Base-by-base conservation (phyloP, 2,113 vertebrate genomes). In the Myiagra hebetior region DNA sequence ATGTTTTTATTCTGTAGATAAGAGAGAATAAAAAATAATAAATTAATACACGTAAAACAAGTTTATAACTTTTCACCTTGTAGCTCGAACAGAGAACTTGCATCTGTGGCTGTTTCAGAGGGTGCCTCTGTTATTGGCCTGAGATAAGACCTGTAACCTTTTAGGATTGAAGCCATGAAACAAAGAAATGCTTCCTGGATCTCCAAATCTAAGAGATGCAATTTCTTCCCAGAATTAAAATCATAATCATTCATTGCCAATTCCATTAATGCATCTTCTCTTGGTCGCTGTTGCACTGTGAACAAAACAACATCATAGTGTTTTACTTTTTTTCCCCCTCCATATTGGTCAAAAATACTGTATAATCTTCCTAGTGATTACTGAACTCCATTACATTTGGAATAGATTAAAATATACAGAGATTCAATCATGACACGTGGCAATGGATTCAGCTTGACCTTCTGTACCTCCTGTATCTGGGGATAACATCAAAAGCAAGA, bases 101-200 rank as follows among this genome's bases (percentile, higher is more conserved):
- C 99, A 87, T 99, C 99, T 16, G 99, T 99, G 70, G 99, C 99
- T 91, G 99, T 99, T 97, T 99, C 99, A 35, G 99, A 99, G 5
- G 99, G 99, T 27, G 99, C 99, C 92, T 99, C 98, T 7, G 99
- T 99, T 97, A 99, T 99, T 72, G 99, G 99, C 83, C 98, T 98
- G 91, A 99, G 98, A 67, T 99, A 99, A 35, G 98, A 98, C 92
- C 99, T 98, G 96, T 99, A 99, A 72, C 99, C 99, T 97, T 99
- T 99, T n/a, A 99, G 97, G 95, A 99, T 99, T 63, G 99, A 99
- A 15, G 99, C 99, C 99, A 99, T 99, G 96, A 99, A 99, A 93
- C 98, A 98, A 55, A 99, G 98, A 96, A 99, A 99, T 42, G 99
- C 99, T 97, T 99, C 99, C 93, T 99, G 99, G 87, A 99, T 99